Evolutionary conservation across 1,140 invertebrate species (phyloP).

Genomic region (Augochlora pura): DNA sequence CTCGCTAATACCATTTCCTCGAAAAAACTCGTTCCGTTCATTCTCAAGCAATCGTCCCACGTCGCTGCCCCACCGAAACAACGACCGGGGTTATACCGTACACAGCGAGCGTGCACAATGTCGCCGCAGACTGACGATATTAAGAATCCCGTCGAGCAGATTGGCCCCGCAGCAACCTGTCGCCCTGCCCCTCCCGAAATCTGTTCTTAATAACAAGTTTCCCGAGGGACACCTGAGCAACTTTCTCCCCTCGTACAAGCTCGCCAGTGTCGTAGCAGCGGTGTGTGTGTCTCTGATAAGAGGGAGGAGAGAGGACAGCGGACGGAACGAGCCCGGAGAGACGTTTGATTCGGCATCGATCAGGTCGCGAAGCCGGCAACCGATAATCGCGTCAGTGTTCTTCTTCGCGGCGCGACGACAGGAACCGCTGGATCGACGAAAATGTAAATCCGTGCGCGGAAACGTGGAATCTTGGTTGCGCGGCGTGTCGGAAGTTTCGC

Average conservation of each 20-base stretch:
- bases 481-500: slow-evolving; percentile 22
- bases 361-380: slow-evolving; percentile 8
- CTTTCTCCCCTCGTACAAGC: not conserved
- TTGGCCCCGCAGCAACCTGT: not conserved
- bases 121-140: not conserved
- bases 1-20: too few species aligned
- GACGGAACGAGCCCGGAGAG: slow-evolving; percentile 10
- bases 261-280: too few species aligned
- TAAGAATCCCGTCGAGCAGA: not conserved
- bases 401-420: slow-evolving; percentile 28
- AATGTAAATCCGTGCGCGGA: slow-evolving; percentile 42
- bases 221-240: not conserved
- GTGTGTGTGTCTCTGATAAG: slow-evolving; percentile 4
- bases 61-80: too few species aligned
- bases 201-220: not conserved
- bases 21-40: too few species aligned
- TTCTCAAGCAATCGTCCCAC: too few species aligned
- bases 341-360: slow-evolving; percentile 54
- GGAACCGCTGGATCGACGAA: slow-evolving; percentile 18
- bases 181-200: not conserved
- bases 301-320: not conserved
- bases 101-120: too few species aligned
- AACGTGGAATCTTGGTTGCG: slow-evolving; percentile 11
- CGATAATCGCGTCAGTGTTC: slow-evolving; percentile 32
- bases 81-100: too few species aligned